Evolutionary conservation across 2,888 invertebrate species (phyloP).

Genomic region (Epicampocera succincta): DNA sequence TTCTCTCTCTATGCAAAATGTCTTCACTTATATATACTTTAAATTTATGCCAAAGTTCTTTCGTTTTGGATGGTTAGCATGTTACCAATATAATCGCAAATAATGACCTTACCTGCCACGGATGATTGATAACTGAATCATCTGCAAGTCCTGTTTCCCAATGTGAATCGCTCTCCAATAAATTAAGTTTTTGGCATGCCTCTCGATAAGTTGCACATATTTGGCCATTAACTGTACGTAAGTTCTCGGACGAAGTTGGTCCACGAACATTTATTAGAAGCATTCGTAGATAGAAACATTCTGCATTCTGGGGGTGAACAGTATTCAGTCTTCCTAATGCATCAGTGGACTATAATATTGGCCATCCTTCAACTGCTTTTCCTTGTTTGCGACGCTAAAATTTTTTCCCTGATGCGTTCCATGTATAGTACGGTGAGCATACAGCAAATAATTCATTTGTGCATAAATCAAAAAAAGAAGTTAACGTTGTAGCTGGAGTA

Average conservation of each 20-base stretch:
- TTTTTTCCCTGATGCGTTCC: not conserved
- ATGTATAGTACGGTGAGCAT: conserved; percentile 9
- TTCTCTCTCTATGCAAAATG: not conserved
- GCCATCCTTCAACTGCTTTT: not conserved
- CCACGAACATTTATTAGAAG: conserved; percentile 3
- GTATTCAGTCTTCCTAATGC: not conserved
- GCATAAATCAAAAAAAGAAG: conserved; percentile 6
- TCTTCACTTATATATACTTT: conserved; percentile 3
- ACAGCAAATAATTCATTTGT: conserved; percentile 5
- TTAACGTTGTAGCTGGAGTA: not conserved
- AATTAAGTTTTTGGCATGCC: not conserved
- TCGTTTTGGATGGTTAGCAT: not conserved
- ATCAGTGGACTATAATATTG: not conserved
- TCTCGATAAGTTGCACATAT: conserved; percentile 6
- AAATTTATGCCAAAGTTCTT: not conserved
- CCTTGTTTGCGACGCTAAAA: not conserved
- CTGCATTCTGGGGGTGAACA: not conserved
- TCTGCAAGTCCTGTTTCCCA: not conserved
- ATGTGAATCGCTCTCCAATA: not conserved
- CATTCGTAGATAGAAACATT: not conserved
- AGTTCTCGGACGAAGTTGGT: not conserved
- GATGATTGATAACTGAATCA: not conserved
- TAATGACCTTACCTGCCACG: not conserved
- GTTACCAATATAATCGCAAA: not conserved
- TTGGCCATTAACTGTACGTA: not conserved